Evolutionary conservation across 2,888 invertebrate genomes (phyloP).

Genomic region (Anaspis maculata): DNA sequence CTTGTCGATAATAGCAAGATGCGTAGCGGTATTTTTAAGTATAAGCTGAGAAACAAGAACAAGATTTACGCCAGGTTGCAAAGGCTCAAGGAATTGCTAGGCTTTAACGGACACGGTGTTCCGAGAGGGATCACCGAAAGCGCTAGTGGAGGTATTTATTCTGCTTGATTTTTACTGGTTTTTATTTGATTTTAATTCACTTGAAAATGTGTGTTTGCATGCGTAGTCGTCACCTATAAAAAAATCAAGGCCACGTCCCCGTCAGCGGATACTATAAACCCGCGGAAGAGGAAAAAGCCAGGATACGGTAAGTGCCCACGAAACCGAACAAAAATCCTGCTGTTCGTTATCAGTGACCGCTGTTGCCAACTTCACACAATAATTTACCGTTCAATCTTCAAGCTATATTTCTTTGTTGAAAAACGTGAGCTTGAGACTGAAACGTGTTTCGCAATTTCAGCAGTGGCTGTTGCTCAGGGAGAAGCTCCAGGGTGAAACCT

Average conservation of each 20-base stretch:
- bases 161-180: conserved; percentile 25
- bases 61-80: conserved; percentile 37
- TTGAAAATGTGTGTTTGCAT: conserved; percentile 21
- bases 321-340: no score
- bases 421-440: no score
- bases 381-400: no score
- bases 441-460: no score
- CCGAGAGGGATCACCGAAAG: conserved; percentile 44
- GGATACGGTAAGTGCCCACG: conserved; percentile 55
- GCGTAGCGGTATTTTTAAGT: conserved; percentile 23
- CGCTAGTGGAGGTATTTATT: conserved; percentile 45
- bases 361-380: no score
- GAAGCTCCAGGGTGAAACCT: no score
- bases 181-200: conserved; percentile 18
- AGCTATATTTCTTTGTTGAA: no score
- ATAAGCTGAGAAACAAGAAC: conserved; percentile 31
- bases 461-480: no score
- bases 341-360: no score
- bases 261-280: conserved; percentile 18
- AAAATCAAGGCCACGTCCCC: conserved; percentile 43
- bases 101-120: conserved; percentile 33
- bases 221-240: conserved; percentile 78
- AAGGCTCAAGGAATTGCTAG: conserved; percentile 34
- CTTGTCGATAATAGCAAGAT: conserved; percentile 17
- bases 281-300: conserved; percentile 66